phyloP scores from a whole-genome alignment of 2,888 invertebrate species.

The Apodemia hepburni region DNA sequence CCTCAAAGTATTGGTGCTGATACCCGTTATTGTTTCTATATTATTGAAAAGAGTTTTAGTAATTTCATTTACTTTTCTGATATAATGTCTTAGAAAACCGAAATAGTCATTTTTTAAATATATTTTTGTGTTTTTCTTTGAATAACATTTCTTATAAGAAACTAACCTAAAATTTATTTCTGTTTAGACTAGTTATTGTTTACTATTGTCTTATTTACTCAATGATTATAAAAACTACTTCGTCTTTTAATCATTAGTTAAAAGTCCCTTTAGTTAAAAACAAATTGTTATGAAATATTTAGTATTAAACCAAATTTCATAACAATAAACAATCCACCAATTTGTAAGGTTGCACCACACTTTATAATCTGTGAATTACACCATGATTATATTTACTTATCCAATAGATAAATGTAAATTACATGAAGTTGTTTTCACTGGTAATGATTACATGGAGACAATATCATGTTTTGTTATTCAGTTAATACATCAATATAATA shows the following conservation, averaged over 20 bases:
- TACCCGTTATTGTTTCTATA: background rate
- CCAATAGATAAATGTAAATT: background rate
- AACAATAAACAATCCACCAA: background rate
- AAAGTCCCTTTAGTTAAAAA: background rate
- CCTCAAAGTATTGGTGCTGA: conserved; percentile 41
- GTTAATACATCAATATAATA: no score
- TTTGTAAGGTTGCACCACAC: conserved; percentile 11
- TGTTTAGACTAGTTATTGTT: background rate
- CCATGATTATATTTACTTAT: background rate
- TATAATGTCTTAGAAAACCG: background rate
- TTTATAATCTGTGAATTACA: conserved; percentile 8
- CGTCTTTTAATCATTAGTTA: no score
- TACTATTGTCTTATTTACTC: no score
- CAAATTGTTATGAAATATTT: background rate
- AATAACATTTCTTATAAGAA: background rate
- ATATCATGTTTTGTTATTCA: no score
- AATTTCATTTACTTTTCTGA: background rate
- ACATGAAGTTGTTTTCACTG: background rate
- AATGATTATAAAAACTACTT: background rate
- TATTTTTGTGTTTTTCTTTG: background rate
- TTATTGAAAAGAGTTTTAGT: background rate
- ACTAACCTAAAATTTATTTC: background rate
- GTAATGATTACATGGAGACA: background rate
- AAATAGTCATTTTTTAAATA: no score
- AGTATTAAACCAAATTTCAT: background rate